Conservation (phyloP, 1,140 invertebrate genomes). For the Drosophila bifasciata region DNA sequence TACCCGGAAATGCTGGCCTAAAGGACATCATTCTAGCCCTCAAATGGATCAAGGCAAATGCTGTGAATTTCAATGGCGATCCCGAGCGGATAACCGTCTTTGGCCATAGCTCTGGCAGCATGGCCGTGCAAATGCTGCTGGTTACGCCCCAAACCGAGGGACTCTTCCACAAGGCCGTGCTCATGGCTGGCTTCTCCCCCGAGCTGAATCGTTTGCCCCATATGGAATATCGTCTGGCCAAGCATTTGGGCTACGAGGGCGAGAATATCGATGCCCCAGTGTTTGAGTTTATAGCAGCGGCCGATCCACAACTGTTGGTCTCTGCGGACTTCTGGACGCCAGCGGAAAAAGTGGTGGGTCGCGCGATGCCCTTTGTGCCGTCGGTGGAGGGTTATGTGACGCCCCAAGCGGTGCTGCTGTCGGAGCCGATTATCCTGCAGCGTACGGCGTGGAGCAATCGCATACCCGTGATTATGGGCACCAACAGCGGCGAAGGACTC, state of each 20-base stretch:
- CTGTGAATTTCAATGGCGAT: conserved; percentile 87
- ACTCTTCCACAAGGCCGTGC: conserved; percentile 86
- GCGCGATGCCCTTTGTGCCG: conserved; percentile 27
- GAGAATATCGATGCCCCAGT: conserved; percentile 50
- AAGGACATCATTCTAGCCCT: conserved; percentile 85
- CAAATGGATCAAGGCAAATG: conserved; percentile 87
- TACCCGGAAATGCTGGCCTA: conserved; percentile 86
- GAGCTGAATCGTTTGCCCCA: conserved; percentile 33
- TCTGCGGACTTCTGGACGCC: conserved; percentile 30
- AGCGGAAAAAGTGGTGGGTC: conserved; percentile 12
- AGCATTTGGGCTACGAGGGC: conserved; percentile 66
- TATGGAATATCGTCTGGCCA: conserved; percentile 64
- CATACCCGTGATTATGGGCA: conserved; percentile 65
- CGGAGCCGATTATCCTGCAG: conserved; percentile 49
- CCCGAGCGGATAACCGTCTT: conserved; percentile 85
- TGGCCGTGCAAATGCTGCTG: conserved; percentile 68
- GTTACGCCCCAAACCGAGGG: conserved; percentile 78
- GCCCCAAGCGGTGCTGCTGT: conserved; percentile 34
- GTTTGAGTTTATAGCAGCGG: conserved; percentile 34
- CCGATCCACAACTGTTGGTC: conserved; percentile 38
- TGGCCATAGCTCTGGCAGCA: conserved; percentile 85
- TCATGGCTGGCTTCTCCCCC: conserved; percentile 85
- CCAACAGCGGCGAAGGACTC: conserved; percentile 45
- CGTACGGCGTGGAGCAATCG: conserved; percentile 59
- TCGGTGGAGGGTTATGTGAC: conserved; percentile 51